Evolutionary conservation across 1,140 invertebrate species (phyloP).

Genomic region (Limonius californicus): DNA sequence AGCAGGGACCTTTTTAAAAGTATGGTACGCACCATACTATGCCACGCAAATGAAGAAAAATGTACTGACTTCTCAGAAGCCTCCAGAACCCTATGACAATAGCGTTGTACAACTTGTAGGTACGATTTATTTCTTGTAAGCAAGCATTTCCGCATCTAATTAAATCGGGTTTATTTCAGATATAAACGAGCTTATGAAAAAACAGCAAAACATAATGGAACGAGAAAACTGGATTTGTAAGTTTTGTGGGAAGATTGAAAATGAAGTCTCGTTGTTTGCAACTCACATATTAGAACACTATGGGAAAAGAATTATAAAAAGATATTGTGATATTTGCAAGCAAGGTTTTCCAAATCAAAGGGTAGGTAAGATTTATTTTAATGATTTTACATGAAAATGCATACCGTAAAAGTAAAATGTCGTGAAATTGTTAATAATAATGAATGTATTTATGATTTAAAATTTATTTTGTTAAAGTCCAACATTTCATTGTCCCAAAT

Average conservation of each 20-base stretch:
- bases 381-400: too few relatives aligned
- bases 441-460: too few relatives aligned
- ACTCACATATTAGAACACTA: slow-evolving; percentile 44
- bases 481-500: too few relatives aligned
- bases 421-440: too few relatives aligned
- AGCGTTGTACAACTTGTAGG: neutral
- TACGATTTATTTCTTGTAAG: too few relatives aligned
- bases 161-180: slow-evolving; percentile 26
- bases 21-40: slow-evolving; percentile 59
- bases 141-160: too few relatives aligned
- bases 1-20: slow-evolving; percentile 54
- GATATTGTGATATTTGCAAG: slow-evolving; percentile 39
- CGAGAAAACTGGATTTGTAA: slow-evolving; percentile 44
- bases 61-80: slow-evolving; percentile 16
- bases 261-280: slow-evolving; percentile 41
- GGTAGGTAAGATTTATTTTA: slow-evolving; percentile 26
- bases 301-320: slow-evolving; percentile 27
- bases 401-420: too few relatives aligned
- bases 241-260: slow-evolving; percentile 43
- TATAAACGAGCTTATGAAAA: slow-evolving; percentile 36
- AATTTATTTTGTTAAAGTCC: too few relatives aligned
- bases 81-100: neutral
- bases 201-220: slow-evolving; percentile 40
- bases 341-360: slow-evolving; percentile 30
- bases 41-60: slow-evolving; percentile 47